A percentile compares a stretch with the other conserved stretches of the same genome.
These are phyloP conservation scores for Tipula confusa DNA, from an alignment of 2,888 invertebrate species.

Conservation along the genomic window DNA sequence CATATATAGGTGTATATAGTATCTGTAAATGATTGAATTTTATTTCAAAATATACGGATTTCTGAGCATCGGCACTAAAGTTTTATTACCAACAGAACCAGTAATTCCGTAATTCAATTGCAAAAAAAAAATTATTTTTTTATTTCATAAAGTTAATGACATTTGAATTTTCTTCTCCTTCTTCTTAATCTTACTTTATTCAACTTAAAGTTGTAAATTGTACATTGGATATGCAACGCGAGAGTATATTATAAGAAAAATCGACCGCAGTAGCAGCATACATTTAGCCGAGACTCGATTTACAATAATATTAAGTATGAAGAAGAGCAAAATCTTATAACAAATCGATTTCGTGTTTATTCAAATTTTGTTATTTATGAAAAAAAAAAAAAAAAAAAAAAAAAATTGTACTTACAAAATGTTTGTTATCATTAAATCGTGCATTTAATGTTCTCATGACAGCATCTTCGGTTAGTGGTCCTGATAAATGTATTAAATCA, in stretches of 20 bases:
- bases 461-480: conserved; percentile 90
- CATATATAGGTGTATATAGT: too few relatives aligned
- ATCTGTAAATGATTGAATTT: neutral
- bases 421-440: conserved; percentile 78
- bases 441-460: conserved; percentile 87
- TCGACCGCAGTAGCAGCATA: neutral
- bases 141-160: conserved; percentile 13
- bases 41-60: neutral
- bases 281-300: neutral
- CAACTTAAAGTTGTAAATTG: neutral
- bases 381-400: too few relatives aligned
- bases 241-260: neutral
- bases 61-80: neutral
- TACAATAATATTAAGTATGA: too few relatives aligned
- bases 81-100: neutral
- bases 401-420: conserved; percentile 69
- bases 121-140: neutral
- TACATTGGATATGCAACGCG: neutral
- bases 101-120: conserved; percentile 14
- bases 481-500: conserved; percentile 87
- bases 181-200: neutral
- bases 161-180: neutral
- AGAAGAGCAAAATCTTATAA: neutral
- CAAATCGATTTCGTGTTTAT: neutral
- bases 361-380: neutral